These are phyloP conservation scores for Micronisus gabar DNA, from an alignment of 2,113 vertebrate genomes.

Conservation along the genomic window DNA sequence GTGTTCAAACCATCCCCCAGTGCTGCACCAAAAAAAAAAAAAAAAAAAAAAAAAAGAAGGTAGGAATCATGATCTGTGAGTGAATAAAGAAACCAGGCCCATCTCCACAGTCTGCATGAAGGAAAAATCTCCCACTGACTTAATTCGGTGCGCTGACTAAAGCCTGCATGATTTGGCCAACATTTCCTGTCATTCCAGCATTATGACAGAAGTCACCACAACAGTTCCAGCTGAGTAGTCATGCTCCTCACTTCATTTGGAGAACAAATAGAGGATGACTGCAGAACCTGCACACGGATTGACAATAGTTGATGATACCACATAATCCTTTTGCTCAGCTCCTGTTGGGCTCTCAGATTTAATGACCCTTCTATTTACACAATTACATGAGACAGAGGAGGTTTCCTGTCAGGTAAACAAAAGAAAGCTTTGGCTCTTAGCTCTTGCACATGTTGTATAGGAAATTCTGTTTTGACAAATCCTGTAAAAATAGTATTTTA, in stretches of 20 bases:
- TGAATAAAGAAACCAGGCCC: background rate
- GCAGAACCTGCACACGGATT: background rate
- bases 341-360: background rate
- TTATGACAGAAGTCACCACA: slow-evolving; percentile 20
- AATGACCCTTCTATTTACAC: background rate
- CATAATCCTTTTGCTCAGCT: background rate
- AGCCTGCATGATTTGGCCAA: slow-evolving; percentile 34
- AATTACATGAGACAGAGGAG: background rate
- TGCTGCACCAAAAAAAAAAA: no score
- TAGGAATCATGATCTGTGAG: background rate
- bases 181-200: slow-evolving; percentile 25
- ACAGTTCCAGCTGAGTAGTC: slow-evolving; percentile 15
- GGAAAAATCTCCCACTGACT: background rate
- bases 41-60: no score
- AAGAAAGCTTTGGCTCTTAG: background rate
- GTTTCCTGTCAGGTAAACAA: background rate
- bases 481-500: background rate
- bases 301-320: background rate
- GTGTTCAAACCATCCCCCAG: background rate
- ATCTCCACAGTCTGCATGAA: background rate
- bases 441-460: background rate
- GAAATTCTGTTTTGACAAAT: background rate
- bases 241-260: background rate
- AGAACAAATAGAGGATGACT: background rate
- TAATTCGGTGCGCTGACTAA: slow-evolving; percentile 33